Conservation (phyloP, 2,888 invertebrate genomes). For the Plagodis dolabraria region DNA sequence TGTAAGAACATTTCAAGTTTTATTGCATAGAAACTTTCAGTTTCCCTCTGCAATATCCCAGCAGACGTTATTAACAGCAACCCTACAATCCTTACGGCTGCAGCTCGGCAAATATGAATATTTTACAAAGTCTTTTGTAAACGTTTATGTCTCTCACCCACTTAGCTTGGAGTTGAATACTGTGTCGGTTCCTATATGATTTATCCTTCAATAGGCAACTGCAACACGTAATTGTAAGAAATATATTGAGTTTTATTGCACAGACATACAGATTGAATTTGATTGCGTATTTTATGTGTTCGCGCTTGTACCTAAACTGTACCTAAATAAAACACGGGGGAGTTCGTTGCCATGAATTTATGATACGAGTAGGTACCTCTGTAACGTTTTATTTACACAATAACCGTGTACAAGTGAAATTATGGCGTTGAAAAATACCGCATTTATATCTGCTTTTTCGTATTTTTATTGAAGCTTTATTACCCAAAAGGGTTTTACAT, state of each 20-base stretch:
- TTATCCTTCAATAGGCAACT: constrained; percentile 31
- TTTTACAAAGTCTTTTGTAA: constrained; percentile 58
- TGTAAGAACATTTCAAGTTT: too few species aligned
- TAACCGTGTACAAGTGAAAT: constrained; percentile 26
- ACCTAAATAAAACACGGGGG: constrained; percentile 17
- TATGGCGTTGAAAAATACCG: constrained; percentile 19
- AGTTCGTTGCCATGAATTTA: constrained; percentile 29
- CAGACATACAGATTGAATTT: constrained; percentile 24
- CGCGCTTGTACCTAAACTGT: neutral
- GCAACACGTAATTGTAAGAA: constrained; percentile 11
- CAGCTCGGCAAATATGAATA: constrained; percentile 55
- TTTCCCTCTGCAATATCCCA: constrained; percentile 19
- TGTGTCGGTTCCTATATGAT: constrained; percentile 43
- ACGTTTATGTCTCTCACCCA: constrained; percentile 51
- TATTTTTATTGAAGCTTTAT: constrained; percentile 9
- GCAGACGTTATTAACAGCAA: constrained; percentile 24
- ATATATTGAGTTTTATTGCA: constrained; percentile 28
- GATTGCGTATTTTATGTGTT: constrained; percentile 16
- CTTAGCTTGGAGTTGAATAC: constrained; percentile 34
- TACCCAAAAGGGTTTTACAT: too few species aligned
- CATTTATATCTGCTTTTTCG: constrained; percentile 15
- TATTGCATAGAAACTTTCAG: constrained; percentile 5
- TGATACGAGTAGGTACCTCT: constrained; percentile 18
- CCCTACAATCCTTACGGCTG: constrained; percentile 35
- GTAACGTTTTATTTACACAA: constrained; percentile 11